phyloP scores from a whole-genome alignment of 2,113 vertebrate species.

The Strigops habroptila region DNA sequence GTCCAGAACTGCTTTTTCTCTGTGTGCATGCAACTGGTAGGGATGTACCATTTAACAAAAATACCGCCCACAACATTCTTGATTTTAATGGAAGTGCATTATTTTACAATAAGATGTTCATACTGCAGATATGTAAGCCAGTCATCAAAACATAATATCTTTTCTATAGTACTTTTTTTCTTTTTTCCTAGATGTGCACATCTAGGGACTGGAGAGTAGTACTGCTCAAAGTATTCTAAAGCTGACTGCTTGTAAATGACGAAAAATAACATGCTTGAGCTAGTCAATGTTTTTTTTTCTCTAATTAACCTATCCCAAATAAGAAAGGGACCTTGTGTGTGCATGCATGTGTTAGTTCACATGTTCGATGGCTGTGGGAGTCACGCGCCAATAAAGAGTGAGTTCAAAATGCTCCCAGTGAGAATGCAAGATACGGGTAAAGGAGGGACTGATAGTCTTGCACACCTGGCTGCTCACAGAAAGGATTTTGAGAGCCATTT shows the following conservation, averaged over 20 bases:
- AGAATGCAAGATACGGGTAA: neutral
- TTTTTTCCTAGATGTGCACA: neutral
- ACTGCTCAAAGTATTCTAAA: neutral
- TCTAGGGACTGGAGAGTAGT: neutral
- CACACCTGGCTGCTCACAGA: neutral
- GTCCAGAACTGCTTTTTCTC: neutral
- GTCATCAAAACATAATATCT: neutral
- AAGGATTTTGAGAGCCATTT: neutral
- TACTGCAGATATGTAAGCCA: neutral
- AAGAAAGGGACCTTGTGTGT: neutral
- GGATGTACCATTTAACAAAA: neutral
- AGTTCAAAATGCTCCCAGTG: neutral
- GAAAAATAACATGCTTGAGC: neutral
- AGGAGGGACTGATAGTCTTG: neutral
- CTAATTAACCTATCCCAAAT: neutral
- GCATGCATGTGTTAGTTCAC: neutral
- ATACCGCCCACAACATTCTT: neutral
- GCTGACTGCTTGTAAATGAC: neutral
- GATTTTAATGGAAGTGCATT: neutral
- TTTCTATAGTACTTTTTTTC: neutral
- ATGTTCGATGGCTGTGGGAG: neutral
- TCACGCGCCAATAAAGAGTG: neutral
- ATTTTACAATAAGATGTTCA: neutral
- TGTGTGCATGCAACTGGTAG: accelerated
- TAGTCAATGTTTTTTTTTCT: neutral